Evolutionary conservation across 2,797 vertebrate species (phyloP).

Genomic region (Lepilemur ruficaudatus): DNA sequence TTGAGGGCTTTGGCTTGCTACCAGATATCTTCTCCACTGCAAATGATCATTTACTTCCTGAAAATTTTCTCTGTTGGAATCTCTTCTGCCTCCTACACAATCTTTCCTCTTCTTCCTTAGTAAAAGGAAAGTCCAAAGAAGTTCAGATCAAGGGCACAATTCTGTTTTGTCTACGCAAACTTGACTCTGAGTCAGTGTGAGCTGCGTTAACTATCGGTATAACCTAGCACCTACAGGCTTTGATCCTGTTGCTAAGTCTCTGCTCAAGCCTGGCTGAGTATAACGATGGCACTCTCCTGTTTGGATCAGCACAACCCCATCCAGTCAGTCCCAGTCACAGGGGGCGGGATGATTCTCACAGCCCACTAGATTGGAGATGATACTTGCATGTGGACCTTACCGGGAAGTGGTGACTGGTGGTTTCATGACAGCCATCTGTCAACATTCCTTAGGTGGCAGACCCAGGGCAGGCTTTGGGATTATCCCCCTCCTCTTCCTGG

Average conservation of each 20-base stretch:
- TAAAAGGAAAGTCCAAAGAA: background rate
- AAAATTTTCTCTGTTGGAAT: background rate
- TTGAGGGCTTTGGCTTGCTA: background rate
- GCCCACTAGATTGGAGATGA: background rate
- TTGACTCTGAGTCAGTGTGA: background rate
- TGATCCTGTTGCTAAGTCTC: background rate
- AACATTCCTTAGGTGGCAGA: background rate
- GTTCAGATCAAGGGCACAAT: background rate
- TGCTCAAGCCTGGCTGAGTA: background rate
- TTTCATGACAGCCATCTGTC: background rate
- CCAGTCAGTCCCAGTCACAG: background rate
- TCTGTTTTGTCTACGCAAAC: background rate
- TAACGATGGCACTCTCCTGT: background rate
- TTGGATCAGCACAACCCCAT: background rate
- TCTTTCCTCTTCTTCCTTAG: background rate
- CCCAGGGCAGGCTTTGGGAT: background rate
- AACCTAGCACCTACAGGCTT: background rate
- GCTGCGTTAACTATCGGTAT: background rate
- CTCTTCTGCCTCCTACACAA: background rate
- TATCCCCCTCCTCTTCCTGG: background rate
- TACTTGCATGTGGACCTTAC: background rate
- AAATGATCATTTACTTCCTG: background rate
- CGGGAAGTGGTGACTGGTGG: background rate
- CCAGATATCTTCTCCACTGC: background rate
- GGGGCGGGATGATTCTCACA: too few species aligned